Conservation (phyloP, 2,888 invertebrate species). For the Scaptomyza polygonia region DNA sequence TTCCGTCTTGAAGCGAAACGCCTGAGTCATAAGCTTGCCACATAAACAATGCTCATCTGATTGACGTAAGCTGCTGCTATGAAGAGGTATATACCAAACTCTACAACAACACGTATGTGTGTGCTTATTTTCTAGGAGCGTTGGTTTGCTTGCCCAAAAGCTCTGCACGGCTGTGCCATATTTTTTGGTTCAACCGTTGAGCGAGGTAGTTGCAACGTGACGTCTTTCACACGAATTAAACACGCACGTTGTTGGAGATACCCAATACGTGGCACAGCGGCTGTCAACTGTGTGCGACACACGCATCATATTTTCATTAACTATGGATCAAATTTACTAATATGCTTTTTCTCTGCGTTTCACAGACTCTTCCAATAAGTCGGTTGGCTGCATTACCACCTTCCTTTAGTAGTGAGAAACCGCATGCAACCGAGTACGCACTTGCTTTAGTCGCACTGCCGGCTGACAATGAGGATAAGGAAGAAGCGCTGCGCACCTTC, state of each 20-base stretch:
- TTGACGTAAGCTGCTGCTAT: slow-evolving; percentile 51
- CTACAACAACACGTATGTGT: slow-evolving; percentile 60
- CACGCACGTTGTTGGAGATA: slow-evolving; percentile 70
- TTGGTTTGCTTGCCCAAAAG: slow-evolving; percentile 19
- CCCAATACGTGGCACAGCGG: slow-evolving; percentile 47
- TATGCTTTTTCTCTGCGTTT: slow-evolving; percentile 18
- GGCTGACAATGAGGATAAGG: slow-evolving; percentile 92
- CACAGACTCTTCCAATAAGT: slow-evolving; percentile 87
- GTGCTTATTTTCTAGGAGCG: slow-evolving; percentile 17
- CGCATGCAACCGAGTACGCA: slow-evolving; percentile 94
- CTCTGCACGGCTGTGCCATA: slow-evolving; percentile 62
- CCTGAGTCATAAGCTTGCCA: slow-evolving; percentile 85
- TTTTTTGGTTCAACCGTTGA: slow-evolving; percentile 69
- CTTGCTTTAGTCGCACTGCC: slow-evolving; percentile 94
- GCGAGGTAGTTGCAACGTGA: slow-evolving; percentile 29
- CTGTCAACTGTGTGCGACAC: slow-evolving; percentile 65
- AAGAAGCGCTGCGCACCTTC: slow-evolving; percentile 89
- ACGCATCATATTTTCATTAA: slow-evolving; percentile 10
- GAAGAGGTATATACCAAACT: slow-evolving; percentile 67
- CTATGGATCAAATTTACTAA: slow-evolving; percentile 7
- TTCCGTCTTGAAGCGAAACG: slow-evolving; percentile 84
- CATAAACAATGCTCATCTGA: slow-evolving; percentile 72
- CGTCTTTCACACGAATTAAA: slow-evolving; percentile 8
- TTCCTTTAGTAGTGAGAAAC: slow-evolving; percentile 89
- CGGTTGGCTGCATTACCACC: slow-evolving; percentile 93